A percentile compares a stretch with the other conserved stretches of the same genome.
Evolutionary conservation across 2,797 vertebrate species (phyloP).

Genomic region (Pseudopleuronectes americanus): DNA sequence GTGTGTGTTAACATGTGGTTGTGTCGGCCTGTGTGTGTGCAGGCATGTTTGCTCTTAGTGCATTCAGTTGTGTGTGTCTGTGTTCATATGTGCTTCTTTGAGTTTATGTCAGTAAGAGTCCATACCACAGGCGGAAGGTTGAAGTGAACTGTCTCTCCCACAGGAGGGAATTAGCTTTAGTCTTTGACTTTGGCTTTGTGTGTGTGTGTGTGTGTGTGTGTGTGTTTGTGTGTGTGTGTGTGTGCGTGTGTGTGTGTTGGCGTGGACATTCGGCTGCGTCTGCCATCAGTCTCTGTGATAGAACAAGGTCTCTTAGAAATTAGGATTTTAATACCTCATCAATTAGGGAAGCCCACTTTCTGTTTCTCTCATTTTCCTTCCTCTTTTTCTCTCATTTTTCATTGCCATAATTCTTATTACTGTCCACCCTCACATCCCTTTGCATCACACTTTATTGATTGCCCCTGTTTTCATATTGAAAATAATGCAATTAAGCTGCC

Average conservation of each 20-base stretch:
- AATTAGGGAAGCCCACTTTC: constrained; percentile 64
- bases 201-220: constrained; percentile 9
- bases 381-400: constrained; percentile 46
- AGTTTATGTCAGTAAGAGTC: not conserved
- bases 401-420: constrained; percentile 43
- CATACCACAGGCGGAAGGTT: constrained; percentile 39
- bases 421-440: constrained; percentile 29
- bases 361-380: constrained; percentile 48
- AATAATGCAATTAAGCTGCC: constrained; percentile 52
- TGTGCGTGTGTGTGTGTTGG: not conserved
- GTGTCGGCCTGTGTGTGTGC: not conserved
- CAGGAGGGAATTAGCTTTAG: constrained; percentile 22
- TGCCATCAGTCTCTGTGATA: constrained; percentile 71
- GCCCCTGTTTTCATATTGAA: constrained; percentile 56
- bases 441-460: constrained; percentile 48
- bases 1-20: not conserved
- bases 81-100: too few species aligned
- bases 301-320: constrained; percentile 74
- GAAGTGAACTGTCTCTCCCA: constrained; percentile 34
- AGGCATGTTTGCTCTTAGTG: too few species aligned
- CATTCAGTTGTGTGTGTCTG: too few species aligned
- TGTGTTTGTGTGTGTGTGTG: constrained; percentile 21
- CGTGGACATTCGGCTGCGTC: constrained; percentile 23
- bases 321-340: constrained; percentile 78
- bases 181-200: constrained; percentile 7